phyloP scores from a whole-genome alignment of 2,113 vertebrate genomes.

The Cyprinodon brontotheroides region DNA sequence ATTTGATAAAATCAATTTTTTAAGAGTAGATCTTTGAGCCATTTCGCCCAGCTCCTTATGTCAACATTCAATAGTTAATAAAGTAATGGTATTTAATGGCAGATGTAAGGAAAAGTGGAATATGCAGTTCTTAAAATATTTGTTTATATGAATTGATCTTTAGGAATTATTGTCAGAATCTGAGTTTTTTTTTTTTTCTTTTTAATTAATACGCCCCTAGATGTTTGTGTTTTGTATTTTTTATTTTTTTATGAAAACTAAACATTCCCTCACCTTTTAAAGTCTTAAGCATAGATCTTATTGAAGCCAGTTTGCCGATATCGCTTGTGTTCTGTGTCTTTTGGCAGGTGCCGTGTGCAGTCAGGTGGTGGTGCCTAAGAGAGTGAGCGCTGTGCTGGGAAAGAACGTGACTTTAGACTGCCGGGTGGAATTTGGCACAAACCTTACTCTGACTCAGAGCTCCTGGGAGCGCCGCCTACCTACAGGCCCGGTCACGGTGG shows the following conservation, averaged over 20 bases:
- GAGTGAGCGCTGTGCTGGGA: conserved; percentile 91
- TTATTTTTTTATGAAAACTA: background rate
- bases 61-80: no score
- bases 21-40: no score
- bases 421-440: conserved; percentile 85
- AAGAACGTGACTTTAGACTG: conserved; percentile 94
- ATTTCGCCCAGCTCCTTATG: no score
- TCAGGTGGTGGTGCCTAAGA: conserved; percentile 88
- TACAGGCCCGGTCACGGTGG: conserved; percentile 87
- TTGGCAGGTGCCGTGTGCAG: conserved; percentile 87
- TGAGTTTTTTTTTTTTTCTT: no score
- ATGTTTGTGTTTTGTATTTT: no score
- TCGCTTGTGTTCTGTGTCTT: conserved; percentile 9
- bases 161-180: no score
- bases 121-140: no score
- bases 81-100: no score
- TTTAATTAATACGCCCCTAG: no score
- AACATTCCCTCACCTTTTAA: background rate
- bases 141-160: no score
- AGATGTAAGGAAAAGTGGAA: no score
- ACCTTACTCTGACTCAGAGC: conserved; percentile 92
- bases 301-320: background rate
- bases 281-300: background rate
- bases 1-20: no score
- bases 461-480: conserved; percentile 92